A percentile compares a stretch with the other conserved stretches of the same genome.
Conservation (phyloP, 2,888 invertebrate genomes). For the Alcis repandata region DNA sequence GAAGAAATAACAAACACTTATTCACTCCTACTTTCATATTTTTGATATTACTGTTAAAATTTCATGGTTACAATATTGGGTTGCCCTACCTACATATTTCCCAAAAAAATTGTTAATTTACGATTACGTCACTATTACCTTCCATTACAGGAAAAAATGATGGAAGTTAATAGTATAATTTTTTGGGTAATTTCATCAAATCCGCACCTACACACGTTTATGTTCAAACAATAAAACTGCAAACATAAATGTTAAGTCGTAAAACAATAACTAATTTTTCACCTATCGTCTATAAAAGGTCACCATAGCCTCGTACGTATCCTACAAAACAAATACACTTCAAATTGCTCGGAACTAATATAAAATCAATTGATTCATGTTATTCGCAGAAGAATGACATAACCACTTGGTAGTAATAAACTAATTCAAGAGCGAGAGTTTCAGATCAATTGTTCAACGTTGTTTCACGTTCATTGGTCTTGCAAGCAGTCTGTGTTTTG, state of each 20-base stretch:
- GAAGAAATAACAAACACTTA: no score
- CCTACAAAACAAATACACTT: slow-evolving; percentile 8
- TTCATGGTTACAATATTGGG: no score
- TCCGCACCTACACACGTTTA: no score
- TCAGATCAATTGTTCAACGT: slow-evolving; percentile 4
- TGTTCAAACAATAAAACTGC: background rate
- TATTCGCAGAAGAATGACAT: slow-evolving; percentile 41
- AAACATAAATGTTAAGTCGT: background rate
- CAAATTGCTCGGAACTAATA: slow-evolving; percentile 41
- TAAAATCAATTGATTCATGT: slow-evolving; percentile 41
- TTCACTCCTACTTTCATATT: no score
- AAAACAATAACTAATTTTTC: slow-evolving; percentile 5
- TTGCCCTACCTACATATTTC: no score
- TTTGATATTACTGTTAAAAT: no score
- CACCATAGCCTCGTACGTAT: background rate
- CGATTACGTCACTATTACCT: no score
- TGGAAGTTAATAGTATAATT: no score
- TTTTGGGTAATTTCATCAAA: no score
- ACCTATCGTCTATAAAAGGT: background rate
- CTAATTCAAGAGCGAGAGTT: slow-evolving; percentile 11
- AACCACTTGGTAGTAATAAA: slow-evolving; percentile 26
- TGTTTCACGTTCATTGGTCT: slow-evolving; percentile 21
- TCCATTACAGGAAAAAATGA: no score
- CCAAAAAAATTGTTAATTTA: no score
- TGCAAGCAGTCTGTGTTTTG: background rate